Base-by-base conservation (phyloP, 2,797 vertebrate genomes). In the Pseudochirops corinnae region DNA sequence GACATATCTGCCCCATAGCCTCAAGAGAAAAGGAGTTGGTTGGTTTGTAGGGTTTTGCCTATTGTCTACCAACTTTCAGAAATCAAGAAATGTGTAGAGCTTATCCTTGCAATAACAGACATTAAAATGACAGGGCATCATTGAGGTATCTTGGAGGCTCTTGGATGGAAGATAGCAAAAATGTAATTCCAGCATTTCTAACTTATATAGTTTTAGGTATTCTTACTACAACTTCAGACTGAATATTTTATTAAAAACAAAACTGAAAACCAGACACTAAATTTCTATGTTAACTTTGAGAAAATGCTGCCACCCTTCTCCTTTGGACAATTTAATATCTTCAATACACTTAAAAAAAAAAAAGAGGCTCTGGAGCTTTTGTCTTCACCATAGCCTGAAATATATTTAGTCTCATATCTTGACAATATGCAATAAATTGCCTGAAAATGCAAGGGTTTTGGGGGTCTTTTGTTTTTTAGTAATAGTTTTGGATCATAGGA, bases 21-120 rank as follows among this genome's bases (percentile, higher is more conserved):
- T 97, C 98, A 98, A 98, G 96, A 94, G 98, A 98, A 96, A 99
- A 98, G 98, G 98, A 98, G 98, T 93, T 97, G 98, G 97, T 98
- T 97, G 97, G 98, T 93, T 97, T 98, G 97, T 98, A 97, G 97
- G 98, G 99, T 98, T 98, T 99, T 99, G 99, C 98, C 98, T 99
- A 98, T 97, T 96, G 97, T 98, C 98, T 98, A 98, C 97, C 94
- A 96, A 96, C 92, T 98, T 98, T 82, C 3, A 53, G 95, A 96
- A 39, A 96, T 98, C 57, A 96, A 98, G 97, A 97, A 98, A 97
- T 96, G 90, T 92, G 94, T 95, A 95, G 91, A 97, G 93, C 46
- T 95, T 93, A 97, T 98, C 95, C 95, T 98, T 96, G 97, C 98
- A 98, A 99, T 98, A 98, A 98, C 98, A 98, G 97, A 98, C 98